These are phyloP conservation scores for Bombus pascuorum DNA, from an alignment of 1,140 invertebrate genomes.

Conservation along the genomic window DNA sequence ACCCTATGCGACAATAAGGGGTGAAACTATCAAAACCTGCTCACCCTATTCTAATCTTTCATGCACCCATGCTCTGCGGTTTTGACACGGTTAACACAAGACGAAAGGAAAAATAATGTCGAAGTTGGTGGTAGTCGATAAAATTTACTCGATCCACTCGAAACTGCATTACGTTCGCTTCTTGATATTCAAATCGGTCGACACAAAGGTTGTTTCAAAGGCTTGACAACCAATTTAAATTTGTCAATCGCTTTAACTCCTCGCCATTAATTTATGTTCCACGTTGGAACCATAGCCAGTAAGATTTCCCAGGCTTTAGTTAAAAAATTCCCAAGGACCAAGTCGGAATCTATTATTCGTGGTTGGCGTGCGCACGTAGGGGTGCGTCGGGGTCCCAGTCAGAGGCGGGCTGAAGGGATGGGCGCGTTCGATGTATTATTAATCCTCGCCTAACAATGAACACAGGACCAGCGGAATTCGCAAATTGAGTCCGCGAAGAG, in stretches of 20 bases:
- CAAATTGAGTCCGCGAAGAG: slow-evolving; percentile 69
- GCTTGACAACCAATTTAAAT: neutral
- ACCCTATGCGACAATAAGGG: slow-evolving; percentile 31
- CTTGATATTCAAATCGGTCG: neutral
- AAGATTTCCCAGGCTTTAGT: slow-evolving; percentile 6
- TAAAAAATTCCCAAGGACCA: slow-evolving; percentile 26
- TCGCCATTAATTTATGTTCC: neutral
- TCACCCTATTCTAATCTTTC: slow-evolving; percentile 71
- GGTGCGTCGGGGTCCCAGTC: neutral
- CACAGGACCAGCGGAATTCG: slow-evolving; percentile 64
- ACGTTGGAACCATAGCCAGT: neutral
- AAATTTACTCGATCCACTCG: neutral
- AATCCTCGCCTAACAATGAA: slow-evolving; percentile 71
- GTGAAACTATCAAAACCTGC: slow-evolving; percentile 63
- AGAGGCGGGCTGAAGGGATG: slow-evolving; percentile 12
- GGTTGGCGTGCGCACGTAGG: neutral
- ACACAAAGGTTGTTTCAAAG: neutral
- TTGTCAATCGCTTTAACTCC: neutral
- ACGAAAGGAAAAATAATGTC: slow-evolving; percentile 32
- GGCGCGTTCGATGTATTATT: slow-evolving; percentile 69
- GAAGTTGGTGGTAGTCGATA: neutral
- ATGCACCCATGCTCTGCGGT: slow-evolving; percentile 59
- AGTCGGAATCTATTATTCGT: slow-evolving; percentile 22
- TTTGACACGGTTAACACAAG: slow-evolving; percentile 67
- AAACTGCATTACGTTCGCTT: neutral